Percentiles rank a stretch among this genome's conserved stretches.
Evolutionary conservation across 1,140 invertebrate species (phyloP).

Genomic region (Sminthurinus signatus): DNA sequence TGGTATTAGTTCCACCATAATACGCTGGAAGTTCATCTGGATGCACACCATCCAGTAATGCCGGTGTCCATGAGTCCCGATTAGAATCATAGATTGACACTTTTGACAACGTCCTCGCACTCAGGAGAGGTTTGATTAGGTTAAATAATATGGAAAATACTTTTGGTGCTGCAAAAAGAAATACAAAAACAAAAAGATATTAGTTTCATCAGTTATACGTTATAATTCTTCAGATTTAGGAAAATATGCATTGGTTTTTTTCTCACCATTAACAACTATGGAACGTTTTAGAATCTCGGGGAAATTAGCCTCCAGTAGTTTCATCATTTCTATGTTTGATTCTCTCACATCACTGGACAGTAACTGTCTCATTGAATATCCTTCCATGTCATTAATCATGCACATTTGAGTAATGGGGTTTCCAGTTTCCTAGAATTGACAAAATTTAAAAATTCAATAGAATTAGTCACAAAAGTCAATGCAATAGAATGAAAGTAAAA

Average conservation of each 20-base stretch:
- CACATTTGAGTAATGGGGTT: too few relatives aligned
- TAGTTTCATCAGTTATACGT: not conserved
- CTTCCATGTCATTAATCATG: too few relatives aligned
- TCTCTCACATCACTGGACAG: too few relatives aligned
- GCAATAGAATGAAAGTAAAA: too few relatives aligned
- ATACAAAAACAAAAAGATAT: not conserved
- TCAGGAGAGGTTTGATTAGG: conserved; percentile 22
- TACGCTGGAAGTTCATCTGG: conserved; percentile 5
- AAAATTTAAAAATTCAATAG: too few relatives aligned
- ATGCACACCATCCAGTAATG: not conserved
- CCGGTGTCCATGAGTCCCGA: conserved; percentile 10
- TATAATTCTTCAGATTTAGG: not conserved
- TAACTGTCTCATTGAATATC: too few relatives aligned
- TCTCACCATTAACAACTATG: conserved; percentile 19
- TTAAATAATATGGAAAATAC: conserved; percentile 13
- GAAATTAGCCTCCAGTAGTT: conserved; percentile 12
- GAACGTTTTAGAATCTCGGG: conserved; percentile 17
- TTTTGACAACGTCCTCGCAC: conserved; percentile 13
- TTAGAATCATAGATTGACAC: conserved; percentile 16
- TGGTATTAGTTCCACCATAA: conserved; percentile 7
- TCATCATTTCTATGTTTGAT: too few relatives aligned
- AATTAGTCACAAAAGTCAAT: too few relatives aligned
- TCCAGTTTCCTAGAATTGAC: too few relatives aligned
- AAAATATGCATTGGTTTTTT: not conserved
- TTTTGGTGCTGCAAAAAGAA: conserved; percentile 1